Evolutionary conservation across 1,140 invertebrate genomes (phyloP).

Genomic region (Pseudobourletiella spinata): DNA sequence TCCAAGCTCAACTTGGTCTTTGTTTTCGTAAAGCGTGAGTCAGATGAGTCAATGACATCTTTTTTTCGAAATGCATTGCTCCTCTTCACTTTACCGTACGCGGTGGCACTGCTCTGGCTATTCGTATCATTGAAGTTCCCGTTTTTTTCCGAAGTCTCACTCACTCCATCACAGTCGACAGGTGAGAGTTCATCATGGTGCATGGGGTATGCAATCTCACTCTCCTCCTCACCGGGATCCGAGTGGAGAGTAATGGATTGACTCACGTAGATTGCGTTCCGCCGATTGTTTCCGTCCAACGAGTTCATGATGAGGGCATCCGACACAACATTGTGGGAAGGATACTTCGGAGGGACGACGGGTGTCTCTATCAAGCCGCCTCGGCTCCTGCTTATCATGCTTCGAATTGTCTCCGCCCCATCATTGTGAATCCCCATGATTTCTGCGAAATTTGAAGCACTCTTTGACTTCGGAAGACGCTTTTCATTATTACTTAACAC

Average conservation of each 20-base stretch:
- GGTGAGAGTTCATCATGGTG: neutral
- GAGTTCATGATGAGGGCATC: neutral
- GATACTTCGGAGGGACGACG: neutral
- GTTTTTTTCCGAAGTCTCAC: neutral
- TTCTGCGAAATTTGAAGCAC: neutral
- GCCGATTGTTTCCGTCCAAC: neutral
- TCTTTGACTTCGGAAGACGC: slow-evolving; percentile 3
- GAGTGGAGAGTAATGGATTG: slow-evolving; percentile 10
- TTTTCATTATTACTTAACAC: slow-evolving; percentile 11
- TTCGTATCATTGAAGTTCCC: neutral
- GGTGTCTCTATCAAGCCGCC: neutral
- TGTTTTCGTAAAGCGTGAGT: slow-evolving; percentile 5
- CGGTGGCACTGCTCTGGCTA: neutral
- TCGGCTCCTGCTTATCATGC: neutral
- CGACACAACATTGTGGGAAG: neutral
- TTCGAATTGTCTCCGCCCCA: neutral
- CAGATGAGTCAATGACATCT: slow-evolving; percentile 11
- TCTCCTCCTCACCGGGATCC: neutral
- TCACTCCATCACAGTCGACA: neutral
- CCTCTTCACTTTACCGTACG: slow-evolving; percentile 29
- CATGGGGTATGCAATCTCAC: neutral
- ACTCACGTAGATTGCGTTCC: slow-evolving; percentile 33
- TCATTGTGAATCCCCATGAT: neutral
- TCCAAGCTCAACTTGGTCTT: slow-evolving; percentile 19
- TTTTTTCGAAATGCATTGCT: slow-evolving; percentile 32